These are phyloP conservation scores for Elysia crispata DNA, from an alignment of 2,888 invertebrate genomes.

Conservation along the genomic window DNA sequence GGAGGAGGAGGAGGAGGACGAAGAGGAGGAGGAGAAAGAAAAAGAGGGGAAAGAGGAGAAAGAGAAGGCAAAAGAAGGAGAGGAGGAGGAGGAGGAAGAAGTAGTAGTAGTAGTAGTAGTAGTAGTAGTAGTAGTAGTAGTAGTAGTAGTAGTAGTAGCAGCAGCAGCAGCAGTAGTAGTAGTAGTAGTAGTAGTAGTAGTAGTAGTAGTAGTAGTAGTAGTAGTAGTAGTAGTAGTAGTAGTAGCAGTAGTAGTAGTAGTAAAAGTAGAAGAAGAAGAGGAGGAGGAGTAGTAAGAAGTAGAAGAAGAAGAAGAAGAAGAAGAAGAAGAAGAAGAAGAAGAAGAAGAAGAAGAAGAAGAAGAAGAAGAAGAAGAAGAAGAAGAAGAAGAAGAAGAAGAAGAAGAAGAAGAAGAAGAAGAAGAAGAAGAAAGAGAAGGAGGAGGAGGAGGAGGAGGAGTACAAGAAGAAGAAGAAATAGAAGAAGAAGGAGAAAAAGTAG, in stretches of 20 bases:
- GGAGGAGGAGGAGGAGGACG: not conserved
- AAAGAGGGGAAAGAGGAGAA: not conserved
- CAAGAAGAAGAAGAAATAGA: not conserved
- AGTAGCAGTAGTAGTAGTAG: not conserved
- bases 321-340: constrained; percentile 16
- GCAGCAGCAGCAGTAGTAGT: not conserved
- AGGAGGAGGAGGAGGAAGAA: no score
- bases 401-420: not conserved
- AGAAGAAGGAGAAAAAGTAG: not conserved
- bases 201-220: not conserved
- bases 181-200: not conserved
- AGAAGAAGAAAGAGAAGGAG: constrained; percentile 29
- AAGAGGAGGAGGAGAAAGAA: no score
- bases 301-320: constrained; percentile 13
- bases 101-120: no score
- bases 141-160: not conserved
- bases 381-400: no score
- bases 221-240: not conserved
- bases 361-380: not conserved
- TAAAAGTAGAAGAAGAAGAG: constrained; percentile 27
- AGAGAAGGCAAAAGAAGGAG: no score
- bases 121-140: not conserved
- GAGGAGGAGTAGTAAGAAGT: no score
- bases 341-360: constrained; percentile 28
- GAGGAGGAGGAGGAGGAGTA: no score